A percentile compares a stretch with the other conserved stretches of the same genome.
phyloP scores from a whole-genome alignment of 2,113 vertebrate species.

The Peromyscus polionotus region DNA sequence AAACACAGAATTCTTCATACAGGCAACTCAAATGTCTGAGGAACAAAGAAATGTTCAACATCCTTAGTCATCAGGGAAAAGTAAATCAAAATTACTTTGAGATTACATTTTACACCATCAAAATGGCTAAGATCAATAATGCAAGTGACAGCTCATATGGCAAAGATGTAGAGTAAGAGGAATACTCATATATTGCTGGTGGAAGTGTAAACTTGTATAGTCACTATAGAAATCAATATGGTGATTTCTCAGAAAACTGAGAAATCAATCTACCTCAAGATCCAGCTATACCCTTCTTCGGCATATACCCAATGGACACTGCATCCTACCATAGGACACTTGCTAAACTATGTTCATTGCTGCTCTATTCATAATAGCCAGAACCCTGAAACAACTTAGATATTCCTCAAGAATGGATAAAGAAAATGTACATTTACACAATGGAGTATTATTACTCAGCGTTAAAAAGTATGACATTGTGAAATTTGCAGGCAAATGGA shows the following conservation, averaged over 20 bases:
- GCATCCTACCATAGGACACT: neutral
- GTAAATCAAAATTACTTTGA: neutral
- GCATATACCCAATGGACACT: neutral
- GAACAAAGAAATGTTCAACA: neutral
- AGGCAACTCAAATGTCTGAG: neutral
- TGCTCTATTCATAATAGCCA: neutral
- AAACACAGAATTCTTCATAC: neutral
- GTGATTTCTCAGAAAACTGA: neutral
- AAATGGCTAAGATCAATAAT: neutral
- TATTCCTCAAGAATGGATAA: neutral
- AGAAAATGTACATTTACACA: neutral
- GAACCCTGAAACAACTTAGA: neutral
- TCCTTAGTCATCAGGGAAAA: neutral
- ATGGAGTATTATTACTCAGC: neutral
- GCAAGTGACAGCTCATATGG: neutral
- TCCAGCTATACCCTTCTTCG: neutral
- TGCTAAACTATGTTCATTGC: neutral
- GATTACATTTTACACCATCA: neutral
- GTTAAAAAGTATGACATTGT: neutral
- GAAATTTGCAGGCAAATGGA: neutral
- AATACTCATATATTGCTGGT: neutral
- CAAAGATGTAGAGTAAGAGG: neutral
- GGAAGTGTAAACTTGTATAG: neutral
- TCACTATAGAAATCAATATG: neutral
- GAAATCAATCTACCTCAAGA: neutral